Base-by-base conservation (phyloP, 2,113 vertebrate species). In the Pseudorhombus dupliciocellatus region DNA sequence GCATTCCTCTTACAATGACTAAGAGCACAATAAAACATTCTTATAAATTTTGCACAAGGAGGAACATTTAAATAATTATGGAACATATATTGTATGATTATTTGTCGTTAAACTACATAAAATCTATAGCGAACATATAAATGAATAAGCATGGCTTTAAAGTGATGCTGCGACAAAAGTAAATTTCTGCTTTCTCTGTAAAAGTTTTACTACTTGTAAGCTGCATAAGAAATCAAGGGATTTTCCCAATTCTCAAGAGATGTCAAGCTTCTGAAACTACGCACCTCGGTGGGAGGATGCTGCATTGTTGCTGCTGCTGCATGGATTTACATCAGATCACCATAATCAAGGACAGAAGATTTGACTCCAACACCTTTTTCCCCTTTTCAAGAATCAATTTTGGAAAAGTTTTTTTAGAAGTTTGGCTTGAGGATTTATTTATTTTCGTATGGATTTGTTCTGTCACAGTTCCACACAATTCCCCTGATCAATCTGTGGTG, bases 241-340 rank as follows among this genome's bases (percentile, higher is more conserved):
- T 59, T 68, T 67, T 50, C 24, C 57, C 46, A 58, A 6, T 66
- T 73, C 70, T 57, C 59, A 21, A n/a, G 60, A 48, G 56, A 46
- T 11, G 8, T 50, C 8, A 67, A 55, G 48, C 58, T n/a, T 50
- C 46, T 44, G 20, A 48, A 42, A 15, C 40, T 44, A 7, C 20
- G 7, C 20, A 21, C 8, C 10, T 50, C 46, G 7, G 46, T 10
- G 46, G 46, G 2, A 4, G 46, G 46, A 21, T 20, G 16, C 18
- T n/a, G 46, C 20, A n/a, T 15, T 50, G 46, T 50, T 50, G 46
- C 18, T 64, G 16, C 48, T 57, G 10, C 62, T 56, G 44, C 50
- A 72, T 76, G 60, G 26, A 71, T 79, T 79, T 58, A 57, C 30
- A 70, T 60, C 15, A n/a, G 7, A 66, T 66, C 42, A 48, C 12